These are phyloP conservation scores for Cotesia chilonis DNA, from an alignment of 1,140 invertebrate genomes.

Conservation along the genomic window DNA sequence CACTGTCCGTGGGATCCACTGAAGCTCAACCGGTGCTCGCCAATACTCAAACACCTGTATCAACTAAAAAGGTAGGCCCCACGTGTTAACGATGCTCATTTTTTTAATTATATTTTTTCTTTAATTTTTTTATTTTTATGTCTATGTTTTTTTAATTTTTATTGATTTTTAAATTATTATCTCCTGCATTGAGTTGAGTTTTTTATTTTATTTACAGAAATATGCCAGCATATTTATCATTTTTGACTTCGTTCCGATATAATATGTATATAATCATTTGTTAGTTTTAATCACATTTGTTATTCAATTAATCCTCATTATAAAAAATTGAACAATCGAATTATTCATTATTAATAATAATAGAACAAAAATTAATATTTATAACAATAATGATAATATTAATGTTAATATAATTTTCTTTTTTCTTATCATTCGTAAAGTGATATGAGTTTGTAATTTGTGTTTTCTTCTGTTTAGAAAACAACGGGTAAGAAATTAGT, in stretches of 20 bases:
- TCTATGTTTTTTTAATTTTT: constrained; percentile 40
- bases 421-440: background rate
- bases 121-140: constrained; percentile 16
- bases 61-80: constrained; percentile 66
- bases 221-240: constrained; percentile 64
- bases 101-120: constrained; percentile 36
- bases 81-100: constrained; percentile 46
- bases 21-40: constrained; percentile 68
- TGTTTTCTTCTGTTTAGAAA: constrained; percentile 72
- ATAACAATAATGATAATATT: too few species aligned
- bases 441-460: constrained; percentile 54
- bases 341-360: constrained; percentile 19
- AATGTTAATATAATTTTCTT: constrained; percentile 16
- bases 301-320: background rate
- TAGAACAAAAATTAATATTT: too few species aligned
- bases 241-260: constrained; percentile 1
- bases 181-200: constrained; percentile 31
- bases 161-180: constrained; percentile 28
- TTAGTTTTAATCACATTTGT: constrained; percentile 7
- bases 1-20: constrained; percentile 77
- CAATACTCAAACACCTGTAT: constrained; percentile 68
- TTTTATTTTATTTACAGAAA: constrained; percentile 54
- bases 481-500: constrained; percentile 86
- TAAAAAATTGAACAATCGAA: constrained; percentile 12
- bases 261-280: constrained; percentile 3